Conservation (phyloP, 2,888 invertebrate species). For the Drosophila yooni region DNA sequence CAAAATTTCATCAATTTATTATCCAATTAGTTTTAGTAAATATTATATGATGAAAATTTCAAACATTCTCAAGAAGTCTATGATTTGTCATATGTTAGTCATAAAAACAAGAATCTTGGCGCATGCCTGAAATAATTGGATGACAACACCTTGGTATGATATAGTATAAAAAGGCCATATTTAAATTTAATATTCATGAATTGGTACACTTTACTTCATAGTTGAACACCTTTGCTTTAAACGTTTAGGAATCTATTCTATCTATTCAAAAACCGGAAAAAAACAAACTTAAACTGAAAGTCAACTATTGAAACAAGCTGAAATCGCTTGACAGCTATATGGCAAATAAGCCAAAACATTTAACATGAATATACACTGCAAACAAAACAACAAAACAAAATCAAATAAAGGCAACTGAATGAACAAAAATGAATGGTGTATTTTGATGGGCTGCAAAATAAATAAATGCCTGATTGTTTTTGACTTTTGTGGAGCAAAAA, state of each 20-base stretch:
- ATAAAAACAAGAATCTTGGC: neutral
- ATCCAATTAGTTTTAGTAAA: neutral
- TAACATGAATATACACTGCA: constrained; percentile 35
- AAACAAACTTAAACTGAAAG: constrained; percentile 19
- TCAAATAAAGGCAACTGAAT: constrained; percentile 19
- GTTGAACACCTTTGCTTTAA: neutral
- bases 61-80: neutral
- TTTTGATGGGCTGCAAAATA: constrained; percentile 12
- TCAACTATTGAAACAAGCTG: constrained; percentile 60
- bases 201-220: neutral
- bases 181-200: neutral
- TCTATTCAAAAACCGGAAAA: neutral
- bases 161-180: neutral
- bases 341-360: constrained; percentile 54
- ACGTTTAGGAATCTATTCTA: neutral
- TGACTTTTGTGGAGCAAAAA: constrained; percentile 47
- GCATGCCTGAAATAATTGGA: constrained; percentile 21
- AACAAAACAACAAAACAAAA: neutral
- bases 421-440: constrained; percentile 11
- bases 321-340: constrained; percentile 36
- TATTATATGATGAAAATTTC: neutral
- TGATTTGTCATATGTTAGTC: constrained; percentile 3
- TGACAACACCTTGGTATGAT: constrained; percentile 25
- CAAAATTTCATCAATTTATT: neutral
- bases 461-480: constrained; percentile 25